Percentiles rank a stretch among this genome's conserved stretches.
Conservation (phyloP, 1,140 invertebrate genomes). For the Tetramorium parvispinum region DNA sequence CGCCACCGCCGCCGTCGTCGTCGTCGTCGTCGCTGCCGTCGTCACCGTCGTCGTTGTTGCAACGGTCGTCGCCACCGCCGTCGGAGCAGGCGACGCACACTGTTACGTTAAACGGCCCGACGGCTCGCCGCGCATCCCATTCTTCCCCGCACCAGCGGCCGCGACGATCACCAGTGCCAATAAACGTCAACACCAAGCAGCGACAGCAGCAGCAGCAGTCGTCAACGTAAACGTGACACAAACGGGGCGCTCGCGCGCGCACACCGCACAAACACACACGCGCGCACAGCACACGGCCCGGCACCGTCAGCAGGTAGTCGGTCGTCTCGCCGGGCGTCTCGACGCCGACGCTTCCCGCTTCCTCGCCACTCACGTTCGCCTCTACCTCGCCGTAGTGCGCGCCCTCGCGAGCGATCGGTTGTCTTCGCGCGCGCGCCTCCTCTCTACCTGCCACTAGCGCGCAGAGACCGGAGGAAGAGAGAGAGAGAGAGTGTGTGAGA, state of each 20-base stretch:
- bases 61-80: not conserved
- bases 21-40: conserved; percentile 1
- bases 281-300: not conserved
- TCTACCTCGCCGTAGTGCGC: conserved; percentile 45
- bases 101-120: conserved; percentile 76
- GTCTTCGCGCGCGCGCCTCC: conserved; percentile 24
- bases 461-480: not conserved
- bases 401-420: no score
- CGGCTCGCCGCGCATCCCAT: conserved; percentile 66
- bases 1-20: not conserved
- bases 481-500: no score
- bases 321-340: conserved; percentile 42
- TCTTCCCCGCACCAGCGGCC: conserved; percentile 17
- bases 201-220: not conserved
- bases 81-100: conserved; percentile 53
- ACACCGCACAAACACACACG: not conserved
- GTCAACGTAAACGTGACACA: not conserved
- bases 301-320: conserved; percentile 29
- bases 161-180: not conserved
- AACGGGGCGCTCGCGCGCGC: conserved; percentile 5
- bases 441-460: conserved; percentile 68
- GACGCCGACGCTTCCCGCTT: conserved; percentile 66
- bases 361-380: conserved; percentile 43
- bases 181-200: not conserved
- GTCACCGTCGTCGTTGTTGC: not conserved